phyloP scores from a whole-genome alignment of 1,140 invertebrate genomes.

The Choristoneura fumiferana region DNA sequence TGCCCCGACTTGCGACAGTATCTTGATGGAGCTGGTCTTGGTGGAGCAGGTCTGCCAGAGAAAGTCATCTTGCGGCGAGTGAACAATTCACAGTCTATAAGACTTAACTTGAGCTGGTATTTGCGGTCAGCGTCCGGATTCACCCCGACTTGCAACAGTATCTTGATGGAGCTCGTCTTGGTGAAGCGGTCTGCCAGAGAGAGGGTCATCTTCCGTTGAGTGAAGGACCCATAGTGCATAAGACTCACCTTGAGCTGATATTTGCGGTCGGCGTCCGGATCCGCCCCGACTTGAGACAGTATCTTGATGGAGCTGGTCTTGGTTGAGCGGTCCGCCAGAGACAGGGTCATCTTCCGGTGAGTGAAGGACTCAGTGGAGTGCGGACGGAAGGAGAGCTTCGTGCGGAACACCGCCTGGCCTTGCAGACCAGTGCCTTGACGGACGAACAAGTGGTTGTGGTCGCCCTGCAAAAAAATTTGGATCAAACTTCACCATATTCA shows the following conservation, averaged over 20 bases:
- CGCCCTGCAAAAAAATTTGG: slow-evolving; percentile 81
- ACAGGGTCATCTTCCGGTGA: slow-evolving; percentile 99
- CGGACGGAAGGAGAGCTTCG: slow-evolving; percentile 97
- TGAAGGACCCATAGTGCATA: slow-evolving; percentile 54
- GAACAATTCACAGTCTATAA: too few species aligned
- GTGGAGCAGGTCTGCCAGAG: slow-evolving; percentile 97
- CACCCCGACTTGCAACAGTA: slow-evolving; percentile 94
- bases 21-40: slow-evolving; percentile 97
- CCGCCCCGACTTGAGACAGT: slow-evolving; percentile 94
- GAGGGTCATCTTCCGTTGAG: slow-evolving; percentile 92
- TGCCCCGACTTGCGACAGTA: slow-evolving; percentile 94
- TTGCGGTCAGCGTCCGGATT: slow-evolving; percentile 96
- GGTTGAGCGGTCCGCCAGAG: slow-evolving; percentile 96
- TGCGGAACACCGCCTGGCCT: slow-evolving; percentile 97
- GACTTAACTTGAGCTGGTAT: slow-evolving; percentile 95
- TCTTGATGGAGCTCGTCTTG: slow-evolving; percentile 97
- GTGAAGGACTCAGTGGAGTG: slow-evolving; percentile 99
- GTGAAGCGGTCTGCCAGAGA: slow-evolving; percentile 97
- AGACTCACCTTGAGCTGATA: slow-evolving; percentile 91
- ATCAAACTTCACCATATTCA: too few species aligned
- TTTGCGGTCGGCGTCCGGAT: slow-evolving; percentile 94
- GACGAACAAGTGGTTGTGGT: slow-evolving; percentile 97
- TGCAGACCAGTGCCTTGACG: slow-evolving; percentile 98
- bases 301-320: slow-evolving; percentile 98
- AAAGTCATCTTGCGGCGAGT: too few species aligned